These are phyloP conservation scores for Xanthorhoe designata DNA, from an alignment of 2,888 invertebrate genomes.

Conservation along the genomic window DNA sequence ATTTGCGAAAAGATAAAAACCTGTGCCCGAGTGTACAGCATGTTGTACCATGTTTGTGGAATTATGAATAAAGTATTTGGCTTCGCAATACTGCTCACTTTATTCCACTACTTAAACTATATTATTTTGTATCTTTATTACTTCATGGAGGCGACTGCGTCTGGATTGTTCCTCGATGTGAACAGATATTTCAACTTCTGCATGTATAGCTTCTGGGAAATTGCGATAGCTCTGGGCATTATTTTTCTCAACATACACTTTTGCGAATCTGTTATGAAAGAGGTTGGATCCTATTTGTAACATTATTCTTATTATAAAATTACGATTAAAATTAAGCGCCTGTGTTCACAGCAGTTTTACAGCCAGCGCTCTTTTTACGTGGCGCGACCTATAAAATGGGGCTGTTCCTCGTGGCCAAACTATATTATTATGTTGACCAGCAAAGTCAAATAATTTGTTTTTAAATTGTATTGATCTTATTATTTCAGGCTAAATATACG, in stretches of 20 bases:
- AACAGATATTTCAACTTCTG: conserved; percentile 60
- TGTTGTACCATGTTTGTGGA: conserved; percentile 54
- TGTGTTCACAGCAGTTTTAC: no score
- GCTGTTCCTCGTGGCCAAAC: no score
- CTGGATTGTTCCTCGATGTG: conserved; percentile 63
- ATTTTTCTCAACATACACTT: conserved; percentile 57
- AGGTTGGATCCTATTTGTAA: conserved; percentile 37
- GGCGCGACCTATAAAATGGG: no score
- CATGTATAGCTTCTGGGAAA: conserved; percentile 66
- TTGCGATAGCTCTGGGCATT: conserved; percentile 54
- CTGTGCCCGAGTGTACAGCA: conserved; percentile 62
- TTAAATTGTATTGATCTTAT: neutral
- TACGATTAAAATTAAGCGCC: neutral
- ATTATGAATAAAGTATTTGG: conserved; percentile 59
- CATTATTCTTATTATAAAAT: neutral
- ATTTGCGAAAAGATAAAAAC: conserved; percentile 61
- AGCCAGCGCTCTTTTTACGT: no score
- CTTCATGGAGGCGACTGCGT: conserved; percentile 74
- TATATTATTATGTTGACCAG: no score
- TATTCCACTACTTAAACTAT: conserved; percentile 52
- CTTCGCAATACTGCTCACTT: conserved; percentile 54
- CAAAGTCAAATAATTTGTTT: neutral
- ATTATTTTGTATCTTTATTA: conserved; percentile 68
- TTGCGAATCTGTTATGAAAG: conserved; percentile 56
- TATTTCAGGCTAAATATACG: conserved; percentile 62